Percentiles rank a stretch among this genome's conserved stretches.
These are phyloP conservation scores for Macrochelys suwanniensis DNA, from an alignment of 2,797 vertebrate genomes.

Conservation along the genomic window DNA sequence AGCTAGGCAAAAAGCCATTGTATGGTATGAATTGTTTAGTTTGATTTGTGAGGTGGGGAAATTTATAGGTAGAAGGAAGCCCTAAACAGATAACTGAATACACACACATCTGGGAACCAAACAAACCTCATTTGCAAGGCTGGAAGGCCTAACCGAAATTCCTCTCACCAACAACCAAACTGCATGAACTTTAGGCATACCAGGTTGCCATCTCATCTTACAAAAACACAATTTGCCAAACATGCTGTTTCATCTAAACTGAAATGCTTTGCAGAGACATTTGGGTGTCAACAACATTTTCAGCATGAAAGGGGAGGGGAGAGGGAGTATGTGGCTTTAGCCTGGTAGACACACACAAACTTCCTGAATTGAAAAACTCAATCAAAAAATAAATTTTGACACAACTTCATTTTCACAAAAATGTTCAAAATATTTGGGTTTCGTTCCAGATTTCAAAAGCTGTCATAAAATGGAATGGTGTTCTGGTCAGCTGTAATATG, in stretches of 20 bases:
- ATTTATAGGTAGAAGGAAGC: background rate
- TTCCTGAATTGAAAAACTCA: background rate
- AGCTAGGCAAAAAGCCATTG: background rate
- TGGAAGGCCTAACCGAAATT: background rate
- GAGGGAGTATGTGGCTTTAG: background rate
- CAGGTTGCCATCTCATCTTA: background rate
- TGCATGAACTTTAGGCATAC: background rate
- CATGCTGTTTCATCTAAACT: background rate
- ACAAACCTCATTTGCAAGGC: background rate
- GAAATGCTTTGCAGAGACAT: background rate
- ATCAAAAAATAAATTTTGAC: background rate
- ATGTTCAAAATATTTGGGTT: background rate
- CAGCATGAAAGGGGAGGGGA: background rate
- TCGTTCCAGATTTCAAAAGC: background rate
- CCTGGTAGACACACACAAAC: background rate
- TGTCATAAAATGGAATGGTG: background rate
- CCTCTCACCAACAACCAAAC: background rate
- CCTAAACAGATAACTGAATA: background rate
- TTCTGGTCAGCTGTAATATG: background rate
- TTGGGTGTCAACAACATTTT: background rate
- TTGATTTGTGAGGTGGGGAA: background rate
- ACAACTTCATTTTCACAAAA: background rate
- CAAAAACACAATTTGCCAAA: background rate
- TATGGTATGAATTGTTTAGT: background rate
- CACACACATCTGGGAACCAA: background rate